Evolutionary conservation across 2,888 invertebrate species (phyloP).

Genomic region (Papilio elwesi): DNA sequence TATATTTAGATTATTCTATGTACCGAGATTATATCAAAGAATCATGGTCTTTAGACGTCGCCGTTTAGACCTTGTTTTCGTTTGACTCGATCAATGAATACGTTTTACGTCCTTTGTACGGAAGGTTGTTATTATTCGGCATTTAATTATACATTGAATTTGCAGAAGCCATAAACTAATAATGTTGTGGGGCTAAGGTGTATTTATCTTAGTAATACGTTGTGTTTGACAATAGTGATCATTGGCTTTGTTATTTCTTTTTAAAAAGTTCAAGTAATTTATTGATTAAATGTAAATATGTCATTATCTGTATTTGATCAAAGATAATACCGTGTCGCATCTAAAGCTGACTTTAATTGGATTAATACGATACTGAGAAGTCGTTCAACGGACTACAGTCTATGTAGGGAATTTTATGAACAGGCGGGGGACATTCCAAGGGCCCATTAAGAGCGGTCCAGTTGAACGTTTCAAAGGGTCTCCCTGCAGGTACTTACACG

Average conservation of each 20-base stretch:
- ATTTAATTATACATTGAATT: slow-evolving; percentile 2
- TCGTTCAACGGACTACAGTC: slow-evolving; percentile 48
- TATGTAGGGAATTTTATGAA: slow-evolving; percentile 54
- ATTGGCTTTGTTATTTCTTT: neutral
- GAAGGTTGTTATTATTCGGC: slow-evolving; percentile 21
- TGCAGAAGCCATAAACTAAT: slow-evolving; percentile 15
- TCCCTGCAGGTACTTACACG: slow-evolving; percentile 56
- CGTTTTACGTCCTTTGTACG: slow-evolving; percentile 32
- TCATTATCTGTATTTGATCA: neutral
- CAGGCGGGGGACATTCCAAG: slow-evolving; percentile 56
- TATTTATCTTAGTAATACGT: neutral
- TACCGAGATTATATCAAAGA: slow-evolving; percentile 52
- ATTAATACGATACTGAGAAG: slow-evolving; percentile 54
- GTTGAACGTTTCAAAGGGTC: slow-evolving; percentile 55
- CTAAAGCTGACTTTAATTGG: slow-evolving; percentile 42
- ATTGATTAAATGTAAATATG: neutral
- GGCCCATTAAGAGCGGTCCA: slow-evolving; percentile 57
- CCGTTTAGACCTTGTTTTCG: slow-evolving; percentile 61
- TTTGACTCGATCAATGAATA: slow-evolving; percentile 55
- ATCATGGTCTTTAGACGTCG: slow-evolving; percentile 60
- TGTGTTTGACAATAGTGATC: neutral
- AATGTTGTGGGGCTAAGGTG: neutral
- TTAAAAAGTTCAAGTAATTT: neutral
- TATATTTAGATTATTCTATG: slow-evolving; percentile 61
- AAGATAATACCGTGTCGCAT: neutral